phyloP scores from a whole-genome alignment of 2,113 vertebrate genomes.

The Pomatostomus ruficeps region DNA sequence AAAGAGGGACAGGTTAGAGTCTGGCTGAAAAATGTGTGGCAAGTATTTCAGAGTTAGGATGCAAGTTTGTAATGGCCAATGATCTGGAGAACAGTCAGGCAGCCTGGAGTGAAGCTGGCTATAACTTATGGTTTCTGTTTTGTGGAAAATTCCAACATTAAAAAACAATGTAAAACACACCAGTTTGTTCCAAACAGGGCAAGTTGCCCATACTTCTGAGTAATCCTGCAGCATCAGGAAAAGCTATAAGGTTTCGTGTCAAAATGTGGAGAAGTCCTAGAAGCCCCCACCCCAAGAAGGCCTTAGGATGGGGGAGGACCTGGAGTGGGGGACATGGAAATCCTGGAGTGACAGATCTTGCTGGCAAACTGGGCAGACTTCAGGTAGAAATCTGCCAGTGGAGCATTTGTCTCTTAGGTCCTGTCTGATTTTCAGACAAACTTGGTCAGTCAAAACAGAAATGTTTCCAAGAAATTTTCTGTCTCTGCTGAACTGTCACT shows the following conservation, averaged over 20 bases:
- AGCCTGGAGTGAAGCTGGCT: neutral
- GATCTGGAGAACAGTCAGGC: neutral
- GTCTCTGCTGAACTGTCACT: neutral
- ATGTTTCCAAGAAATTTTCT: neutral
- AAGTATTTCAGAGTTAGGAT: neutral
- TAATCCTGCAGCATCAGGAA: neutral
- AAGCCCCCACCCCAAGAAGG: neutral
- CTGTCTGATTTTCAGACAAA: neutral
- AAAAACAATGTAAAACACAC: neutral
- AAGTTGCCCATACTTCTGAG: neutral
- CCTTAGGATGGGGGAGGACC: neutral
- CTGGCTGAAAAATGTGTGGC: neutral
- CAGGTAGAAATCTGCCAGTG: neutral
- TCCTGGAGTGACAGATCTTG: neutral
- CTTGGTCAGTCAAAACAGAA: neutral
- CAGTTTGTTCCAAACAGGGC: neutral
- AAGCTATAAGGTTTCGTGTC: neutral
- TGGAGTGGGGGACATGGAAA: rapidly evolving
- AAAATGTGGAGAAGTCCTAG: neutral
- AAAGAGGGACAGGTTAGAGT: neutral
- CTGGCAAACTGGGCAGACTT: neutral
- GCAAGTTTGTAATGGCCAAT: neutral
- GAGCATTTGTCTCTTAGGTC: neutral
- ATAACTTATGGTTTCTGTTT: neutral
- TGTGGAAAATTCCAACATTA: neutral